Evolutionary conservation across 30 jellyfish, hydroid and myxozoan species (phyloP).

Genomic region (Aurelia aurita): DNA sequence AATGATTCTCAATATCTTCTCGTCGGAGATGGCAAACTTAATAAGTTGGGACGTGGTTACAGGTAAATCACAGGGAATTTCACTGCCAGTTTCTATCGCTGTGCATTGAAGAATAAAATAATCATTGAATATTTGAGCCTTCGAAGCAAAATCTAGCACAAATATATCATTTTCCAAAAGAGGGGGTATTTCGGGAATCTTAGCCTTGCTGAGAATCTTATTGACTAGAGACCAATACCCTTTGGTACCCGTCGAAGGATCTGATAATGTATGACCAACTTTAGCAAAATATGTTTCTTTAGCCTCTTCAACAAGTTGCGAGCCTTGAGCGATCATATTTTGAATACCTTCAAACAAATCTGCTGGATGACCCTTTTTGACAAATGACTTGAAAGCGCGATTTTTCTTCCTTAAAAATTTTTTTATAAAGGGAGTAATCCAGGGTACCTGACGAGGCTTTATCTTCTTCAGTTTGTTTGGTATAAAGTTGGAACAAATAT

Average conservation of each 20-base stretch:
- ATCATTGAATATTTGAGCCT: conserved; percentile 44
- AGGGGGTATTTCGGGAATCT: conserved; percentile 45
- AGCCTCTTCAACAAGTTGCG: conserved; percentile 29
- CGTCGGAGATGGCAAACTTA: not conserved
- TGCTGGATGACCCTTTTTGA: conserved; percentile 41
- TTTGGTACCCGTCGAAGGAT: conserved; percentile 48
- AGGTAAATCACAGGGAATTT: too few relatives aligned
- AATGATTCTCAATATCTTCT: not conserved
- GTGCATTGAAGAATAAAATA: too few relatives aligned
- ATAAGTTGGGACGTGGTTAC: too few relatives aligned
- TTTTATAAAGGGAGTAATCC: too few relatives aligned
- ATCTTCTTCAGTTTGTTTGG: conserved; percentile 34
- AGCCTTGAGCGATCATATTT: conserved; percentile 11
- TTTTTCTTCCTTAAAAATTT: too few relatives aligned
- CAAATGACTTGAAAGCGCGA: conserved; percentile 19
- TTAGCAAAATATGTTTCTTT: conserved; percentile 19
- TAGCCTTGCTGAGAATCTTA: conserved; percentile 10
- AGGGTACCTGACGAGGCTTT: too few relatives aligned
- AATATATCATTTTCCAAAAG: conserved; percentile 26
- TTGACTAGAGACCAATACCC: conserved; percentile 48
- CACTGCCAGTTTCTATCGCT: too few relatives aligned
- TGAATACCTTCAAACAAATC: conserved; percentile 22
- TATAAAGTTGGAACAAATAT: conserved; percentile 51
- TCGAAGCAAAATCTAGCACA: conserved; percentile 27
- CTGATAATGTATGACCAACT: conserved; percentile 27